Evolutionary conservation across 2,888 invertebrate species (phyloP), one percentile per base, ranked within the genome.

Genomic region (Cheilosia scutellata): DNA sequence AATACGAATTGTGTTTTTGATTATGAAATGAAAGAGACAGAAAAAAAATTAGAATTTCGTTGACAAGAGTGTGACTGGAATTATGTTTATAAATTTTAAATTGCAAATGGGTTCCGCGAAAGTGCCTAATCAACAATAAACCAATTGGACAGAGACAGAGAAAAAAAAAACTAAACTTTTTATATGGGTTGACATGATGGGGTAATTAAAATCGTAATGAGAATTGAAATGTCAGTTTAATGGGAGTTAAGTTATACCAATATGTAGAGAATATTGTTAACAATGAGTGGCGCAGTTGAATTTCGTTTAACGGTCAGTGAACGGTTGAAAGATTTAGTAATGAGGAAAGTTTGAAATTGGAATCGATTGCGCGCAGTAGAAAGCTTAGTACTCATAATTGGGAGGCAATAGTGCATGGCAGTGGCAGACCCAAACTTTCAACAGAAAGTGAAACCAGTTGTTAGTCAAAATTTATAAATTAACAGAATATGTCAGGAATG

Each of bases 51-150:
- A 55, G 55, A 68, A 42, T 42, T 55, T 29, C 53, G 31, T 7
- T 49, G 25, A 40, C 63, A 74, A 42, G 20, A 57, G 53, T 78
- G 77, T 78, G 78, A 47, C 49, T 49, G 29, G 70, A 70, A 78
- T 70, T 78, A 49, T 68, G 76, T 68, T 76, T 60, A 44, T 51
- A 37, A 53, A 76, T 40, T 51, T 66, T 40, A 6, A n/a, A 33
- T 4, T 63, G 5, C 37, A 49, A 25, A 65, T 65, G 57, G 74
- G 20, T 13, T 44, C 33, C 55, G 47, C 47, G 9, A 65, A 47
- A 44, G 44, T 58, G 40, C 31, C 16, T 33, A 20, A 16, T 49
- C 47, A 27, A 49, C 27, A 49, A 49, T 25, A 55, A 33, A 55
- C 1, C 5, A 33, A 11, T 4, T 40, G 29, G 2, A 44, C 16